Conservation (phyloP, 2,113 vertebrate genomes). For the Pheucticus melanocephalus region DNA sequence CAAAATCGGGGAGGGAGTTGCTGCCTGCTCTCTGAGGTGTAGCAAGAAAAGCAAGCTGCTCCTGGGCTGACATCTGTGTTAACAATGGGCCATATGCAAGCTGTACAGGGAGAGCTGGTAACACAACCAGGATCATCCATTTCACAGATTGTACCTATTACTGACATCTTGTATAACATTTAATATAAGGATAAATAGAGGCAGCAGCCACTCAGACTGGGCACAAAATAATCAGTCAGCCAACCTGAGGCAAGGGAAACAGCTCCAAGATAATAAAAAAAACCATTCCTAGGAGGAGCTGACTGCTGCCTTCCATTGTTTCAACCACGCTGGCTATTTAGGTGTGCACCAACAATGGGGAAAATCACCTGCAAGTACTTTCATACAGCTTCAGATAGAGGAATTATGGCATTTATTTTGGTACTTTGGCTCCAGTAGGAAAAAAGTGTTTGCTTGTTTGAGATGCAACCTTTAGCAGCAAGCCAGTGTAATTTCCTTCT, state of each 20-base stretch:
- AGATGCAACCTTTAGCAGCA: neutral
- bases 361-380: neutral
- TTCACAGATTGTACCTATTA: constrained; percentile 14
- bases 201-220: neutral
- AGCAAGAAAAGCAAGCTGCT: neutral
- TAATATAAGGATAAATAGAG: neutral
- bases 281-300: neutral
- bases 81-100: constrained; percentile 34
- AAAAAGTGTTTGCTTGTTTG: neutral
- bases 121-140: neutral
- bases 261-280: neutral
- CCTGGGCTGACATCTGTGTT: constrained; percentile 17
- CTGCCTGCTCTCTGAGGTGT: constrained; percentile 3
- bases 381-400: neutral
- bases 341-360: neutral
- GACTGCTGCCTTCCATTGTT: neutral
- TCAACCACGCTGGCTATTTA: neutral
- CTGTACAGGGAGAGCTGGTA: neutral
- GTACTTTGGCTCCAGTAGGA: neutral
- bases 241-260: neutral
- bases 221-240: neutral
- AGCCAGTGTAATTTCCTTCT: neutral
- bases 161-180: neutral
- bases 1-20: neutral
- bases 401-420: neutral